phyloP scores from a whole-genome alignment of 2,113 vertebrate genomes.

The Rhegmatorhina hoffmannsi region DNA sequence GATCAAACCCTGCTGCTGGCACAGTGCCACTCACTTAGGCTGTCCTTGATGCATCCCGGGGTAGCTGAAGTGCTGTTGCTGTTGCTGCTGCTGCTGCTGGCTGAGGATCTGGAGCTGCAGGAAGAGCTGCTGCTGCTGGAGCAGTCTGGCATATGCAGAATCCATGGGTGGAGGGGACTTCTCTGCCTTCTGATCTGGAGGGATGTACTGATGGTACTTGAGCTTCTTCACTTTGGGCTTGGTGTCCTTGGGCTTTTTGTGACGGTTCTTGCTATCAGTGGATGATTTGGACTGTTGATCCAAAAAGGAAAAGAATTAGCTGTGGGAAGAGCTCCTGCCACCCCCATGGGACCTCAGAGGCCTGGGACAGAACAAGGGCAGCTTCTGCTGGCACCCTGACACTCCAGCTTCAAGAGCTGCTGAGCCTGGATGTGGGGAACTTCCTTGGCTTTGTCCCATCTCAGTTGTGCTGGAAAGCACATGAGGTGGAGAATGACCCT shows the following conservation, averaged over 20 bases:
- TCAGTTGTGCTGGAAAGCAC: neutral
- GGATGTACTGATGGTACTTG: constrained; percentile 99
- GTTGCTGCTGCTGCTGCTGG: constrained; percentile 94
- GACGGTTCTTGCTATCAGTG: constrained; percentile 87
- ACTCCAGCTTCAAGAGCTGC: neutral
- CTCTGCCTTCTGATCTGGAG: constrained; percentile 96
- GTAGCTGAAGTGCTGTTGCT: constrained; percentile 85
- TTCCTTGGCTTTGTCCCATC: fast-evolving
- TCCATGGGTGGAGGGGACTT: constrained; percentile 98
- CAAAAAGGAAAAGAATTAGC: neutral
- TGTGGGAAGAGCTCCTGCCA: neutral
- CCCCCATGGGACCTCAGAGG: neutral
- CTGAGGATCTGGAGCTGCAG: constrained; percentile 98
- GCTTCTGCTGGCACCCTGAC: neutral
- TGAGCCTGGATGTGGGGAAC: neutral
- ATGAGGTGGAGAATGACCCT: neutral
- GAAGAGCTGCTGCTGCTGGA: constrained; percentile 98
- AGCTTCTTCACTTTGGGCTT: constrained; percentile 99
- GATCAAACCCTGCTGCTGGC: neutral
- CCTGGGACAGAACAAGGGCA: neutral
- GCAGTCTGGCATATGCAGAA: constrained; percentile 92
- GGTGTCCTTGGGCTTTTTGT: constrained; percentile 98
- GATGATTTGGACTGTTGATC: constrained; percentile 84
- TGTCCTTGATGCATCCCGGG: constrained; percentile 79
- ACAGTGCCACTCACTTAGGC: constrained; percentile 83